Conservation (phyloP, 1,140 invertebrate genomes). For the Drosophila rufa region DNA sequence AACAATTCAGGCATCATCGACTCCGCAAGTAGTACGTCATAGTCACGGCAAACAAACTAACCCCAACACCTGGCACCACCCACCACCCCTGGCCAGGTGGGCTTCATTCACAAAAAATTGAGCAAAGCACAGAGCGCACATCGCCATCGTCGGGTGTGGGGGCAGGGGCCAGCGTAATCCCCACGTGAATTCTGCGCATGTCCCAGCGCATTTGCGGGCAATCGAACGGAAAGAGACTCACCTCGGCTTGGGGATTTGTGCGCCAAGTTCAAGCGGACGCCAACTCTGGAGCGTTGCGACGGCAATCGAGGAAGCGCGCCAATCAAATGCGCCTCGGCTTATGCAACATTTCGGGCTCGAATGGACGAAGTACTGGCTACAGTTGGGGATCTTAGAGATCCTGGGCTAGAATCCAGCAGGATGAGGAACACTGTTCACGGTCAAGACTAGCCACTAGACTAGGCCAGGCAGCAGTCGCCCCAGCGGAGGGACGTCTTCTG, state of each 20-base stretch:
- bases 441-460: background rate
- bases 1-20: slow-evolving; percentile 27
- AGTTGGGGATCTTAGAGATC: slow-evolving; percentile 28
- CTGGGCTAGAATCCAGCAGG: background rate
- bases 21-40: slow-evolving; percentile 41
- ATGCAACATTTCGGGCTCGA: slow-evolving; percentile 72
- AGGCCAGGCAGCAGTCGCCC: slow-evolving; percentile 92
- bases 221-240: slow-evolving; percentile 62
- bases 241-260: slow-evolving; percentile 57
- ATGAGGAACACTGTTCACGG: slow-evolving; percentile 15
- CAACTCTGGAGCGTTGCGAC: slow-evolving; percentile 58
- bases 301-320: slow-evolving; percentile 73
- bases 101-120: slow-evolving; percentile 72
- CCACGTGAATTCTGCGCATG: slow-evolving; percentile 60
- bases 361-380: slow-evolving; percentile 8
- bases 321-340: slow-evolving; percentile 78
- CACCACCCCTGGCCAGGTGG: background rate
- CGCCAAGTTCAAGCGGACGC: slow-evolving; percentile 74
- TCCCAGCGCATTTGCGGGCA: slow-evolving; percentile 60
- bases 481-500: slow-evolving; percentile 97
- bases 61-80: background rate
- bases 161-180: slow-evolving; percentile 3
- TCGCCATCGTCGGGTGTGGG: background rate
- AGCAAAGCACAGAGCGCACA: slow-evolving; percentile 46
- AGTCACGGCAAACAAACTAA: slow-evolving; percentile 11